These are phyloP conservation scores for Sialia sialis DNA, from an alignment of 2,113 vertebrate genomes.

Conservation along the genomic window DNA sequence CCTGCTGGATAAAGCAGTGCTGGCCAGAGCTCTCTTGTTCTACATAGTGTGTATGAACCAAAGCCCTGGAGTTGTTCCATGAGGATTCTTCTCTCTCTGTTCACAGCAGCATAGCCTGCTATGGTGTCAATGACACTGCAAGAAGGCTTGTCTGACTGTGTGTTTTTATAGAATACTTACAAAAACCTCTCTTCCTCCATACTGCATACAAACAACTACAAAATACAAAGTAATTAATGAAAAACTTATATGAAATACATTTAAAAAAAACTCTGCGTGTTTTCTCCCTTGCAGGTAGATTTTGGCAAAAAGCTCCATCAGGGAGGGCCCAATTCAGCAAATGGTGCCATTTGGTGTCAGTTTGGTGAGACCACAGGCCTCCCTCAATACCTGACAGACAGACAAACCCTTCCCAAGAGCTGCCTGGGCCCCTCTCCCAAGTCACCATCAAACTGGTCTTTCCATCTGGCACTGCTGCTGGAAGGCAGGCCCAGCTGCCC, in stretches of 20 bases:
- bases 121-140: neutral
- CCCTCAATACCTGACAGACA: neutral
- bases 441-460: neutral
- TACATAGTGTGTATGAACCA: neutral
- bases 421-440: neutral
- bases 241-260: neutral
- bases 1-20: neutral
- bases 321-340: neutral
- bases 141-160: neutral
- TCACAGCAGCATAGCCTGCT: neutral
- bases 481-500: neutral
- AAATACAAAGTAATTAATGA: neutral
- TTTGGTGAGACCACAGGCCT: neutral
- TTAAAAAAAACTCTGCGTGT: neutral
- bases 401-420: neutral
- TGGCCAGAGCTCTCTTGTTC: neutral
- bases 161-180: neutral
- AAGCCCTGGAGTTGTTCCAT: rapidly evolving
- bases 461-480: neutral
- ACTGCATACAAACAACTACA: neutral
- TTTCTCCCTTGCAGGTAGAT: neutral
- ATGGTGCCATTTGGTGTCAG: neutral
- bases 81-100: neutral
- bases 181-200: neutral
- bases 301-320: neutral